Conservation (phyloP, 2,888 invertebrate genomes). For the Cryptosula pallasiana region DNA sequence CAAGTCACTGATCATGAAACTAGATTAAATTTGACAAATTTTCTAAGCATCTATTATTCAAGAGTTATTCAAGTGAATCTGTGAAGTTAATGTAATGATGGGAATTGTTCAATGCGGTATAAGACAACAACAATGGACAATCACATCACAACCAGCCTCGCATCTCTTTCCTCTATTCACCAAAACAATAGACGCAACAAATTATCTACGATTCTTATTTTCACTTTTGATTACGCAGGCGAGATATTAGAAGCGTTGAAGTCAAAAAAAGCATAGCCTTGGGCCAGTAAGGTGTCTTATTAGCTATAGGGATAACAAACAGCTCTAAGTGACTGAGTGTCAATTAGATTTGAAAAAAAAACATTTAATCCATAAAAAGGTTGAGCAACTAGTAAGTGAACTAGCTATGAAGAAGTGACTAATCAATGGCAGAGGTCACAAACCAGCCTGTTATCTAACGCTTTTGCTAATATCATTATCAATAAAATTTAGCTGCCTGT, state of each 20-base stretch:
- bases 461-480: conserved; percentile 15
- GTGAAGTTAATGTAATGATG: conserved; percentile 3
- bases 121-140: not conserved
- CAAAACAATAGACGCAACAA: not conserved
- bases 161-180: conserved; percentile 8
- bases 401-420: no score
- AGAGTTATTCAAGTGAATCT: conserved; percentile 23
- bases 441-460: conserved; percentile 20
- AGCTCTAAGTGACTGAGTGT: no score
- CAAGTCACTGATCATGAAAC: conserved; percentile 12
- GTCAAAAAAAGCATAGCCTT: not conserved
- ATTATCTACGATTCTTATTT: conserved; percentile 9
- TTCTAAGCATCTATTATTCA: conserved; percentile 19
- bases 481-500: conserved; percentile 4
- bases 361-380: no score
- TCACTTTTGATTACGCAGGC: not conserved
- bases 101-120: not conserved
- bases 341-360: no score
- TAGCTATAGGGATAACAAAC: no score
- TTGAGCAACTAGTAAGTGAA: no score
- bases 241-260: no score
- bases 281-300: no score
- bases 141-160: not conserved
- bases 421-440: conserved; percentile 17
- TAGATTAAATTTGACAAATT: conserved; percentile 22